Evolutionary conservation across 35 echinoderm and acorn worm genomes (phyloP).

Genomic region (Stichopus chloronotus): DNA sequence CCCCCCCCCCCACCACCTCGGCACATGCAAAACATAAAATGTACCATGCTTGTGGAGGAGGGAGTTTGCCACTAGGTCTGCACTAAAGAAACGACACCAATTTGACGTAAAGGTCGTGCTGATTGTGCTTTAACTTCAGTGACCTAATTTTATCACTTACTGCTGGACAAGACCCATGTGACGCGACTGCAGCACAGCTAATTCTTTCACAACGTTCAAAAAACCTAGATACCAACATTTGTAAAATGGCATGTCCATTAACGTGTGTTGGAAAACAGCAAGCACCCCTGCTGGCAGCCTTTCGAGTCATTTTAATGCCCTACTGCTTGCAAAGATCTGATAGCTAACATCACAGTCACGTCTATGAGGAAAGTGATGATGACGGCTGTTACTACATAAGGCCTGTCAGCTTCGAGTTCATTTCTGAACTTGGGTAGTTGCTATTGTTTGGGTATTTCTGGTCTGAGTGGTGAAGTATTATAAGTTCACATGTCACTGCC

Average conservation of each 20-base stretch:
- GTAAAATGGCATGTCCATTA: constrained; percentile 37
- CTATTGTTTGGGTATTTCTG: too few species aligned
- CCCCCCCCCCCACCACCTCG: too few species aligned
- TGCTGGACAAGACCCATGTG: not conserved
- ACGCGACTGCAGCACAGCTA: not conserved
- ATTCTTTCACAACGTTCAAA: not conserved
- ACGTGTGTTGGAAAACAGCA: not conserved
- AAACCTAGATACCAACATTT: constrained; percentile 40
- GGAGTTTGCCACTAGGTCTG: too few species aligned
- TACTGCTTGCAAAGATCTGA: not conserved
- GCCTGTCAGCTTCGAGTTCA: too few species aligned
- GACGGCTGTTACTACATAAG: not conserved
- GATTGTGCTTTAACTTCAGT: not conserved
- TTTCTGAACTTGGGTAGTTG: too few species aligned
- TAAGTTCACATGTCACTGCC: too few species aligned
- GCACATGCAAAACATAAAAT: too few species aligned
- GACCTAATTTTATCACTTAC: constrained; percentile 12
- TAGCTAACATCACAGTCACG: not conserved
- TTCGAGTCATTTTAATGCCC: constrained; percentile 30
- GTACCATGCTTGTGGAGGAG: too few species aligned
- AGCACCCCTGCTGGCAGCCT: constrained; percentile 2
- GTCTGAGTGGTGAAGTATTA: too few species aligned
- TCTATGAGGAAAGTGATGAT: not conserved
- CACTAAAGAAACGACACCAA: not conserved
- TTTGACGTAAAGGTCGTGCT: not conserved